A percentile compares a stretch with the other conserved stretches of the same genome.
phyloP scores from a whole-genome alignment of 2,113 vertebrate genomes.

The Chaetodon trifascialis region DNA sequence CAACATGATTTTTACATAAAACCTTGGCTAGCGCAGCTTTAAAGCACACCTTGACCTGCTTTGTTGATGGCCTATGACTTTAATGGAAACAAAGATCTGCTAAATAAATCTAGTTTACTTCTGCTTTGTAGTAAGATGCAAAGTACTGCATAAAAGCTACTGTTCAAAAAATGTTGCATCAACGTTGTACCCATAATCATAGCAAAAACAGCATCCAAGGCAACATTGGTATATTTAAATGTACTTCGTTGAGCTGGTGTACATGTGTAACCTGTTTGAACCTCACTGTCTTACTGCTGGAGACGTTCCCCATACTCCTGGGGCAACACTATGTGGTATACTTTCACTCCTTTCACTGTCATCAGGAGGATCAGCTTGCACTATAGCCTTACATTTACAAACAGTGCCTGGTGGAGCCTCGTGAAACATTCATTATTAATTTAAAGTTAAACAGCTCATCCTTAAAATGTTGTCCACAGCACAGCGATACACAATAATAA shows the following conservation, averaged over 20 bases:
- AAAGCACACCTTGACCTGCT: too few relatives aligned
- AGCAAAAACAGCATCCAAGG: background rate
- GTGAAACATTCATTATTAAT: constrained; percentile 73
- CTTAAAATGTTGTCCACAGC: background rate
- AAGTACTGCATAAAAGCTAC: too few relatives aligned
- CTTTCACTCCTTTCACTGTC: constrained; percentile 73
- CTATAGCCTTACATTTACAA: constrained; percentile 66
- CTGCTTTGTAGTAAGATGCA: too few relatives aligned
- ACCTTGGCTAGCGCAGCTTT: too few relatives aligned
- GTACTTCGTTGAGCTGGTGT: background rate
- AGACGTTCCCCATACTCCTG: constrained; percentile 6
- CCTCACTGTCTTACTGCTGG: background rate
- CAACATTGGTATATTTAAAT: background rate
- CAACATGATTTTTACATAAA: too few relatives aligned
- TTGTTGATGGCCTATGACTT: too few relatives aligned
- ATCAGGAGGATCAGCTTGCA: constrained; percentile 69
- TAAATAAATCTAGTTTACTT: too few relatives aligned
- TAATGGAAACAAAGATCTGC: too few relatives aligned
- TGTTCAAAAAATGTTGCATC: background rate
- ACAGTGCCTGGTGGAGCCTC: constrained; percentile 34
- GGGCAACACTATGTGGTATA: constrained; percentile 45
- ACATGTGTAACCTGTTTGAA: background rate
- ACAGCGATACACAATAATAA: background rate
- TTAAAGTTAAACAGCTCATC: constrained; percentile 10
- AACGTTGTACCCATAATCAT: background rate